Evolutionary conservation across 2,113 vertebrate genomes (phyloP), one percentile per base, ranked within the genome.

Genomic region (Pimephales promelas): DNA sequence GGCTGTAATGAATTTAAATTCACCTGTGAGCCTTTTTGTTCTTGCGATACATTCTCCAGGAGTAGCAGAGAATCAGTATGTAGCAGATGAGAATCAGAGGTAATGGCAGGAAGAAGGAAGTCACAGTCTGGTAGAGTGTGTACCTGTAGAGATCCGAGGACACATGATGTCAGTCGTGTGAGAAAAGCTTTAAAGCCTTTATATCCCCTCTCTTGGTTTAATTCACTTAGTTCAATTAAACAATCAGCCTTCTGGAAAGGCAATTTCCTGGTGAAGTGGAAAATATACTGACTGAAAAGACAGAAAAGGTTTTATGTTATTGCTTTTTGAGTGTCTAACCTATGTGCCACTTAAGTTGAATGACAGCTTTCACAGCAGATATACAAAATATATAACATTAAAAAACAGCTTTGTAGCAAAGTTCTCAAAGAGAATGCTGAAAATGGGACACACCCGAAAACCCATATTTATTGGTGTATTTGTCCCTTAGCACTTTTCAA

Each of bases 91-190:
- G 59, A 87, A 93, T 90, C 43, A 91, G 85, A 8, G 90, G 89
- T 83, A 94, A 92, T 75, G 92, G 92, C 68, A 92, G 91, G 88
- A 94, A 93, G 73, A 93, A 94, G 52, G 92, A 92, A 40, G 86
- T 90, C 86, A 90, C 79, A 1, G 85, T 92, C 84, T 94, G 88
- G 84, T 92, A 91, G 76, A 94, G 74, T 0, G 36, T 93, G 71
- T 92, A 92, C 87, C 91, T 94, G 80, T 36, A 86, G 88, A 82
- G 56, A 84, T 59, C 84, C 8, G 26, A 71, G 10, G 34, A 82
- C 54, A 62, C 40, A 64, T 14, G 22, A 4, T n/a, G 26, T 79
- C 47, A 84, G 8, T 76, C 18, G 18, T 24, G 1, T 14, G 40
- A 72, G 10, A 72, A 40, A 2, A 40, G 7, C 45, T 18, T 31